Evolutionary conservation across 2,797 vertebrate species (phyloP).

Genomic region (Erethizon dorsatum): DNA sequence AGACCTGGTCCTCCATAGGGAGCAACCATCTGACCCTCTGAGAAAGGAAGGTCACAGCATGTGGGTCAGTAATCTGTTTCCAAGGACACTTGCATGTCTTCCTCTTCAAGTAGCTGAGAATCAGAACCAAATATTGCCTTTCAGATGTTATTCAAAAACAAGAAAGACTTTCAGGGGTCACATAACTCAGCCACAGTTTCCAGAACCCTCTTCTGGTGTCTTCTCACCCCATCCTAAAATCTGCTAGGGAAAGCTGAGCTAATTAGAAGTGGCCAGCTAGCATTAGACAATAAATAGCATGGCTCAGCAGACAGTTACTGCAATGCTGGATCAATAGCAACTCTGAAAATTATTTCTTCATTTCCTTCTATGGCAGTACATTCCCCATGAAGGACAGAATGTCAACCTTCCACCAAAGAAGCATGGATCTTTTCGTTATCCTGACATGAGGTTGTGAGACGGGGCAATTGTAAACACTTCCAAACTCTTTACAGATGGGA

Average conservation of each 20-base stretch:
- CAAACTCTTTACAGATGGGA: not conserved
- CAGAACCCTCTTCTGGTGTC: not conserved
- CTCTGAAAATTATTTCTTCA: constrained; percentile 83
- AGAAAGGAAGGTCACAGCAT: not conserved
- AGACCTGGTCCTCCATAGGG: too few relatives aligned
- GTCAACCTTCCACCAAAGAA: constrained; percentile 69
- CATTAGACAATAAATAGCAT: constrained; percentile 88
- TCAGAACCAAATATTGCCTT: not conserved
- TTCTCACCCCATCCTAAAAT: constrained; percentile 80
- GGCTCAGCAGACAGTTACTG: constrained; percentile 84
- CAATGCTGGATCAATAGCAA: constrained; percentile 87
- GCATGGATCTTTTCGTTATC: constrained; percentile 31
- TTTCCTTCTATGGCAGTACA: constrained; percentile 77
- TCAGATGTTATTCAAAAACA: not conserved
- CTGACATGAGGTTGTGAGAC: not conserved
- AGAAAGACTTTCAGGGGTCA: not conserved
- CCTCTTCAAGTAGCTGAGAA: not conserved
- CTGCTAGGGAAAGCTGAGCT: constrained; percentile 84
- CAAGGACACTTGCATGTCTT: not conserved
- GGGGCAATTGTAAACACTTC: not conserved
- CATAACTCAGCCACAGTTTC: not conserved
- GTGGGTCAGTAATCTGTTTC: not conserved
- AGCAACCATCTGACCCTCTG: not conserved
- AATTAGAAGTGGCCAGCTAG: constrained; percentile 86
- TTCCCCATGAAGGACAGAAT: constrained; percentile 78